Evolutionary conservation across 2,797 vertebrate species (phyloP).

Genomic region (Leucoraja ocellata): DNA sequence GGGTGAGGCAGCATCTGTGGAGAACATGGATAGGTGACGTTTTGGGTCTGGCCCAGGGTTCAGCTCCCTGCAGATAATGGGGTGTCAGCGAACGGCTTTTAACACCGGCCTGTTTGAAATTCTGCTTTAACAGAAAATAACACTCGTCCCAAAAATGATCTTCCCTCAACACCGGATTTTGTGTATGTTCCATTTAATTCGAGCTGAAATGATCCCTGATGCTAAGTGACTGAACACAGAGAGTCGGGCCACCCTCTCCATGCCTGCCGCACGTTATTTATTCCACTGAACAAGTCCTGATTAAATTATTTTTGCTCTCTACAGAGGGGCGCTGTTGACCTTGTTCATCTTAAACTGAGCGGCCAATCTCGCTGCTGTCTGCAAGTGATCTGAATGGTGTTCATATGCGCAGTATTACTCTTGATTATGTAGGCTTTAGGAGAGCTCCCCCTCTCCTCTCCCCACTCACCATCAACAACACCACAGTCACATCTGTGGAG

Average conservation of each 20-base stretch:
- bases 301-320: neutral
- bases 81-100: neutral
- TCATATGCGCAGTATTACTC: neutral
- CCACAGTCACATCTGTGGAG: too few relatives aligned
- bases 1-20: too few relatives aligned
- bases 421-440: neutral
- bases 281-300: neutral
- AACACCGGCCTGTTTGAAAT: neutral
- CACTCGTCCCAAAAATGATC: neutral
- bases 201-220: neutral
- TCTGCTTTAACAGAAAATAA: neutral
- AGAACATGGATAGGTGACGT: too few relatives aligned
- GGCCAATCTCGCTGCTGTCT: neutral
- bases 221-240: neutral
- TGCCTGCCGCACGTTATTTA: neutral
- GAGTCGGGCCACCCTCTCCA: neutral
- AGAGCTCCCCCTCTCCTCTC: too few relatives aligned
- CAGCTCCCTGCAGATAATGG: neutral
- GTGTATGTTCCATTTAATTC: neutral
- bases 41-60: neutral
- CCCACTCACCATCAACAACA: too few relatives aligned
- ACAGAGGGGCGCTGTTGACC: neutral
- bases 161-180: neutral
- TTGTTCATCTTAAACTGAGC: neutral
- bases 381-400: neutral